Conservation (phyloP, 2,888 invertebrate species). For the Thelaira solivaga region DNA sequence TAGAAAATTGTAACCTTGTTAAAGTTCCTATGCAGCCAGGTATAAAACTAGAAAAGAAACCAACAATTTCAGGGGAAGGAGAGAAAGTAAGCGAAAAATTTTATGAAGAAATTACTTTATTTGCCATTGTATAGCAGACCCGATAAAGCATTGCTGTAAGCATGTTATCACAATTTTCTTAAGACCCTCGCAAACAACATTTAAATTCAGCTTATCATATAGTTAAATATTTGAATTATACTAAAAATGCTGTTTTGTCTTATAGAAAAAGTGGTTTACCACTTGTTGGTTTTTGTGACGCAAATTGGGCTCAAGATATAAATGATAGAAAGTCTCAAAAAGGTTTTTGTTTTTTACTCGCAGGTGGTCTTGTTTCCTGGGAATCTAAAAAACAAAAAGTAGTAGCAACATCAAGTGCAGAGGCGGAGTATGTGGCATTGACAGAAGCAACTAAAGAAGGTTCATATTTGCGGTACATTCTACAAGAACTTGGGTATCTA, state of each 20-base stretch:
- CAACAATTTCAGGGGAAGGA: background rate
- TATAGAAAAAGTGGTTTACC: background rate
- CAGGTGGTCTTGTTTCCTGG: background rate
- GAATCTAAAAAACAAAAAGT: background rate
- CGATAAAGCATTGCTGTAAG: slow-evolving; percentile 1
- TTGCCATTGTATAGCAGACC: background rate
- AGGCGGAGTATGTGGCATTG: background rate
- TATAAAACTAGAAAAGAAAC: background rate
- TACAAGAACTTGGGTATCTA: too few relatives aligned
- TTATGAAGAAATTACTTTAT: background rate
- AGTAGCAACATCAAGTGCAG: background rate
- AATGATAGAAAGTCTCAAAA: too few relatives aligned
- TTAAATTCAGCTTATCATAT: background rate
- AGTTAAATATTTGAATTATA: background rate
- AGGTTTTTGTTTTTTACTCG: too few relatives aligned
- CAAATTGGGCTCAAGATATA: background rate
- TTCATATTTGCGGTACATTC: background rate
- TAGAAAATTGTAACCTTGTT: background rate
- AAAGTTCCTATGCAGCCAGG: background rate
- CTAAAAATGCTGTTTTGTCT: background rate
- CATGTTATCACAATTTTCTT: slow-evolving; percentile 4
- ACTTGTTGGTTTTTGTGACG: background rate
- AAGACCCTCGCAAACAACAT: background rate
- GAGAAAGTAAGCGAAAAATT: background rate
- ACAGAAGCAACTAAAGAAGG: background rate